phyloP scores from a whole-genome alignment of 1,140 invertebrate genomes.

The Macrobrachium nipponense region DNA sequence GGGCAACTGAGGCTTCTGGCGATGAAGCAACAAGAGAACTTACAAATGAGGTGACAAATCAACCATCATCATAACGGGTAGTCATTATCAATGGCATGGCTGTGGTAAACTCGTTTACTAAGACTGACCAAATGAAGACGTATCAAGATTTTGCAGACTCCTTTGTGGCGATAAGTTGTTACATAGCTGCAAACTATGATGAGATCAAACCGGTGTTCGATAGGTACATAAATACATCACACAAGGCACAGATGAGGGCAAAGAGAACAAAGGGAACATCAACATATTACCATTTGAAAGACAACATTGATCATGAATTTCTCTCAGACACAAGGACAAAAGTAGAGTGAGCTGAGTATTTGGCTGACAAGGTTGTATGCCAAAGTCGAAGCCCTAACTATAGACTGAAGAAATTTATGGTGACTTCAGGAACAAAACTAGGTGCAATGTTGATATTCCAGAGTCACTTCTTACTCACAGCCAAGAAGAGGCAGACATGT shows the following conservation, averaged over 20 bases:
- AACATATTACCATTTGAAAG: slow-evolving; percentile 31
- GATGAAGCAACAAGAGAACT: too few species aligned
- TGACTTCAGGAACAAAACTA: slow-evolving; percentile 34
- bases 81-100: slow-evolving; percentile 18
- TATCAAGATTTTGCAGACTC: neutral
- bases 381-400: neutral
- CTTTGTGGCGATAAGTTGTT: neutral
- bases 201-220: slow-evolving; percentile 11
- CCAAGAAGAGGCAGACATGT: slow-evolving; percentile 29
- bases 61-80: neutral
- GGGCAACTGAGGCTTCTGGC: too few species aligned
- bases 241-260: slow-evolving; percentile 22
- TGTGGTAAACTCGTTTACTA: neutral
- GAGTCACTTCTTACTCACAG: slow-evolving; percentile 18
- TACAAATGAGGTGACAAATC: too few species aligned
- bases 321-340: slow-evolving; percentile 21
- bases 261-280: slow-evolving; percentile 18
- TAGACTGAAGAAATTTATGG: slow-evolving; percentile 30
- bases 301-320: slow-evolving; percentile 34
- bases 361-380: slow-evolving; percentile 3
- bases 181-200: slow-evolving; percentile 1
- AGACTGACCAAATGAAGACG: slow-evolving; percentile 12
- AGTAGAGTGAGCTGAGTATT: slow-evolving; percentile 17
- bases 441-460: slow-evolving; percentile 8
- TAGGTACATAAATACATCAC: slow-evolving; percentile 8